Percentiles rank a stretch among this genome's conserved stretches.
phyloP scores from a whole-genome alignment of 2,113 vertebrate genomes.

The Datnioides undecimradiatus region DNA sequence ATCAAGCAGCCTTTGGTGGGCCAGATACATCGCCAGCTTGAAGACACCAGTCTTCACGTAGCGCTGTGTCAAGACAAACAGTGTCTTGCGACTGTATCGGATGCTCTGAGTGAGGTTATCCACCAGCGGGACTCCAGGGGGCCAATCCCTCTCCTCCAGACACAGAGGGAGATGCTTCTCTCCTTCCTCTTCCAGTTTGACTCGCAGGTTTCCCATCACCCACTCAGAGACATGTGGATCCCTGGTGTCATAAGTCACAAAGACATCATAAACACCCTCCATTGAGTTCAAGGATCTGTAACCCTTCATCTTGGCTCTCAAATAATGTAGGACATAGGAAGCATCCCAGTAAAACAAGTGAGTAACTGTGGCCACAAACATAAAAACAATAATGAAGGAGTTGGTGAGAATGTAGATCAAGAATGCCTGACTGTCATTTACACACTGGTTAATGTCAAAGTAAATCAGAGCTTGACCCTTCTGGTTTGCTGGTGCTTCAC shows the following conservation, averaged over 20 bases:
- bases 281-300: conserved; percentile 69
- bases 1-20: conserved; percentile 88
- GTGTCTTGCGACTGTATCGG: conserved; percentile 85
- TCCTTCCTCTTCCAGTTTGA: conserved; percentile 83
- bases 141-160: conserved; percentile 84
- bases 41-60: conserved; percentile 86
- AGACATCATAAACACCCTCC: conserved; percentile 79
- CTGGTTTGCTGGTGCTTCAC: conserved; percentile 64
- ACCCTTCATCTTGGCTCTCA: conserved; percentile 79
- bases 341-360: conserved; percentile 87
- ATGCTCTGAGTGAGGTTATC: conserved; percentile 88
- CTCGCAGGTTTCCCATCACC: conserved; percentile 82
- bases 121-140: conserved; percentile 77
- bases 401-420: conserved; percentile 70
- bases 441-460: conserved; percentile 77
- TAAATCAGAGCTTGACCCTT: conserved; percentile 52
- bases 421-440: conserved; percentile 64
- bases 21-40: conserved; percentile 85
- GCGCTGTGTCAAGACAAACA: conserved; percentile 82
- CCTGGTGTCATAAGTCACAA: conserved; percentile 83
- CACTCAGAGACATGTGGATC: conserved; percentile 83
- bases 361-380: conserved; percentile 71
- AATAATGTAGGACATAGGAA: conserved; percentile 79
- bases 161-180: conserved; percentile 78
- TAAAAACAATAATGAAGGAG: conserved; percentile 70